Conservation (phyloP, 2,888 invertebrate species). For the Iphiclides podalirius region DNA sequence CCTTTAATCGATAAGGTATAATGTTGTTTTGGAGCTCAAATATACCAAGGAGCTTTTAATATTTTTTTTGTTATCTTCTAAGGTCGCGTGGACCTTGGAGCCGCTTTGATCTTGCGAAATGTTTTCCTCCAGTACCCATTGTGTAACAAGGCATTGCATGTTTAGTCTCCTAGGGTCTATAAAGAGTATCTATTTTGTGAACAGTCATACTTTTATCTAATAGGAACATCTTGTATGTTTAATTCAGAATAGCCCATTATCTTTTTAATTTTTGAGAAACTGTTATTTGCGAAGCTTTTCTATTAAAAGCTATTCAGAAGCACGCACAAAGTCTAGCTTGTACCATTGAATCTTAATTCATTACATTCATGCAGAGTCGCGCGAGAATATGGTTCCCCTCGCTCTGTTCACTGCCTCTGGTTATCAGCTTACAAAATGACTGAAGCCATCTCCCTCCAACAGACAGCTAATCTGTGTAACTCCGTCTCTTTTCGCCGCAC, state of each 20-base stretch:
- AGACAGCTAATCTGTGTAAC: slow-evolving; percentile 55
- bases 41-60: slow-evolving; percentile 40
- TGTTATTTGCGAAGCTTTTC: slow-evolving; percentile 44
- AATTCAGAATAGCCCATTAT: neutral
- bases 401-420: slow-evolving; percentile 72
- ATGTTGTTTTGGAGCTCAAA: slow-evolving; percentile 37
- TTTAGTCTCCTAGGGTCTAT: slow-evolving; percentile 19
- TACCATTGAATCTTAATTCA: slow-evolving; percentile 77
- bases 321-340: slow-evolving; percentile 53
- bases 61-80: slow-evolving; percentile 48
- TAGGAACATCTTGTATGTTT: slow-evolving; percentile 25
- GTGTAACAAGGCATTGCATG: slow-evolving; percentile 35
- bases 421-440: slow-evolving; percentile 80
- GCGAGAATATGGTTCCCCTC: slow-evolving; percentile 78
- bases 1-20: slow-evolving; percentile 57
- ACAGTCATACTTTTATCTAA: slow-evolving; percentile 12
- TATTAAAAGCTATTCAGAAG: slow-evolving; percentile 53
- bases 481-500: slow-evolving; percentile 66
- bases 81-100: slow-evolving; percentile 58
- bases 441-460: slow-evolving; percentile 63
- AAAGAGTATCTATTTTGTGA: neutral
- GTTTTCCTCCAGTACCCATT: slow-evolving; percentile 50
- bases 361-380: slow-evolving; percentile 75
- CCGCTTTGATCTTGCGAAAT: slow-evolving; percentile 49
- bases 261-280: neutral